A percentile compares a stretch with the other conserved stretches of the same genome.
Evolutionary conservation across 2,797 vertebrate genomes (phyloP).

Genomic region (Chloroceryle amazona): DNA sequence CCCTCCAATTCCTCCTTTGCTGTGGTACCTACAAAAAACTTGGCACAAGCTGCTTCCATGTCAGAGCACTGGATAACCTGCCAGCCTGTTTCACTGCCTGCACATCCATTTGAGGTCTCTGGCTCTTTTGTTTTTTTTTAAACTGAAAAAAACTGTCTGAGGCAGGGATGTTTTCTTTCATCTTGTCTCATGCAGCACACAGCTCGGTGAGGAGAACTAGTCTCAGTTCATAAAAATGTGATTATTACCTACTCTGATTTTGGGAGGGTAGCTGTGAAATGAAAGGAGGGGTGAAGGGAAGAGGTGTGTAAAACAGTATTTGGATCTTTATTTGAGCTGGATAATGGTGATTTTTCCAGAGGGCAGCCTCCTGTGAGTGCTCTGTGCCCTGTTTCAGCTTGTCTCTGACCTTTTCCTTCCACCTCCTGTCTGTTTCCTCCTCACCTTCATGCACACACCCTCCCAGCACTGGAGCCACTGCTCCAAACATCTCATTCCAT

Average conservation of each 20-base stretch:
- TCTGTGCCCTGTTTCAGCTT: not conserved
- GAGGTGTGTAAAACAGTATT: not conserved
- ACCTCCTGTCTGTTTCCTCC: not conserved
- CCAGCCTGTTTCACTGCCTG: not conserved
- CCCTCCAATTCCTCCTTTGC: not conserved
- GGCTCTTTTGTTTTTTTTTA: not conserved
- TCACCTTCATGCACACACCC: accelerated
- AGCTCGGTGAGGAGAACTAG: not conserved
- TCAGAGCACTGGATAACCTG: not conserved
- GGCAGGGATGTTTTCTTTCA: not conserved
- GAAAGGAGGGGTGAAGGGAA: not conserved
- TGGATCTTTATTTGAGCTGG: not conserved
- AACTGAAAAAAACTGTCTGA: not conserved
- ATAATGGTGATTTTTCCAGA: not conserved
- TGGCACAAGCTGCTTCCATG: not conserved
- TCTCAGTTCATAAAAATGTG: not conserved
- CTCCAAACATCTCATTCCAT: not conserved
- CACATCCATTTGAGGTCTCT: not conserved
- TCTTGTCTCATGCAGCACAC: not conserved
- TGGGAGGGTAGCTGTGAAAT: not conserved
- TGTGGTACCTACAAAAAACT: not conserved
- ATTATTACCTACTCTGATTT: not conserved
- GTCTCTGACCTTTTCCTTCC: not conserved
- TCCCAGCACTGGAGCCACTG: accelerated
- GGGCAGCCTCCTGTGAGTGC: not conserved